Base-by-base conservation (phyloP, 2,113 vertebrate genomes). In the Austrofundulus limnaeus region DNA sequence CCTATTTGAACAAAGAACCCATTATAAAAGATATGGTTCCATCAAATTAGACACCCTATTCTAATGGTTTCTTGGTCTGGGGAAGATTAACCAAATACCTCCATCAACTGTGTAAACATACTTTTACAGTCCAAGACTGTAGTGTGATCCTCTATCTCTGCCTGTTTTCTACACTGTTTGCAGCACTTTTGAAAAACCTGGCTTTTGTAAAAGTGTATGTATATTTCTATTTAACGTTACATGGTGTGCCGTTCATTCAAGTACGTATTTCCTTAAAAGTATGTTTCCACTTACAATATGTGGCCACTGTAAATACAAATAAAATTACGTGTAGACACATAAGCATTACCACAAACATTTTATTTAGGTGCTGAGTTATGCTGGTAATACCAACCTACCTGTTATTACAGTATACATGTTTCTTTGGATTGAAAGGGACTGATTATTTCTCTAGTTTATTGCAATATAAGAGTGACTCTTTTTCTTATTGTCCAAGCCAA, bases 1-100 rank as follows among this genome's bases (percentile, higher is more conserved):
- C 97, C 0, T 99, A 99, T 90, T 88, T 99, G 88, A 99, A 96
- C 91, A 95, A 96, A 88, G 96, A 99, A 88, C 96, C 95, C 21
- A 91, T 94, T 76, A 94, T 95, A 86, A 93, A 95, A 85, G 95
- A 95, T 57, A 95, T 98, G 91, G 94, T 96, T 0, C 94, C 94
- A 20, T 95, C 94, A 57, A 92, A 88, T 83, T 94, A 93, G 89
- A 89, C 79, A 66, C 66, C n/a, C 68, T 37, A 23, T 70, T 85
- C 71, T 61, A 59, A 77, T 60, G 76, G 78, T 77, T 83, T 72
- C 86, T 34, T 90, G 85, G 84, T 87, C 90, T 80, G 88, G 85
- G 87, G 90, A 75, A 88, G 89, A 94, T 89, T 91, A 80, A 89
- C 92, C 93, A 92, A 95, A 95, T 96, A 94, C 89, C 91, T 95